These are phyloP conservation scores for Pipistrellus pipistrellus DNA, from an alignment of 2,797 vertebrate genomes.

Conservation along the genomic window DNA sequence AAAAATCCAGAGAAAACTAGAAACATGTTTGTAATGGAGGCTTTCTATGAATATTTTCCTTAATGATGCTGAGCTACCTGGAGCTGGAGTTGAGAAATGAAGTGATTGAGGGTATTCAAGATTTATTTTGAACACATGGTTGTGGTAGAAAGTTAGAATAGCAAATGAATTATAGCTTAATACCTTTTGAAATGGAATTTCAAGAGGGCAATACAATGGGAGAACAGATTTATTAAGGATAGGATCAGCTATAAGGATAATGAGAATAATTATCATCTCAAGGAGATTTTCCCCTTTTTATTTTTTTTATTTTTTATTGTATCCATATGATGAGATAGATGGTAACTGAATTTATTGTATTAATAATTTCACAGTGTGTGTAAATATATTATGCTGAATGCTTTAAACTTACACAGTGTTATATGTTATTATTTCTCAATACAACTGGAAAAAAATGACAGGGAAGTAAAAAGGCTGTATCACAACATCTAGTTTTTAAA, in stretches of 20 bases:
- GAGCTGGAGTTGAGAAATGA: neutral
- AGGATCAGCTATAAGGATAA: neutral
- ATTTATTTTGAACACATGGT: neutral
- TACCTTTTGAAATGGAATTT: neutral
- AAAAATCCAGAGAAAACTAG: neutral
- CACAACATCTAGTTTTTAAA: neutral
- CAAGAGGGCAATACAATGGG: accelerated
- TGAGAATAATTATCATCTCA: neutral
- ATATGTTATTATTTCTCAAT: neutral
- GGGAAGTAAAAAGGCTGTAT: neutral
- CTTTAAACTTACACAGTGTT: neutral
- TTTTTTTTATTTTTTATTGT: neutral
- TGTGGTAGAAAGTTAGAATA: neutral
- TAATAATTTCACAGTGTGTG: neutral
- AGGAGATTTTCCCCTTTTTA: neutral
- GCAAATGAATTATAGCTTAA: neutral
- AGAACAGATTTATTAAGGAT: neutral
- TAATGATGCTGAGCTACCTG: neutral
- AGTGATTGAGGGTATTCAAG: accelerated
- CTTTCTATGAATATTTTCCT: neutral
- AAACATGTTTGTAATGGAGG: neutral
- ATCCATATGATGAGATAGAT: neutral
- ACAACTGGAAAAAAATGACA: neutral
- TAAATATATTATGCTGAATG: neutral
- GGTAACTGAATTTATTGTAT: neutral